These are phyloP conservation scores for Rallus crepitans DNA, from an alignment of 2,797 vertebrate species.

Conservation along the genomic window DNA sequence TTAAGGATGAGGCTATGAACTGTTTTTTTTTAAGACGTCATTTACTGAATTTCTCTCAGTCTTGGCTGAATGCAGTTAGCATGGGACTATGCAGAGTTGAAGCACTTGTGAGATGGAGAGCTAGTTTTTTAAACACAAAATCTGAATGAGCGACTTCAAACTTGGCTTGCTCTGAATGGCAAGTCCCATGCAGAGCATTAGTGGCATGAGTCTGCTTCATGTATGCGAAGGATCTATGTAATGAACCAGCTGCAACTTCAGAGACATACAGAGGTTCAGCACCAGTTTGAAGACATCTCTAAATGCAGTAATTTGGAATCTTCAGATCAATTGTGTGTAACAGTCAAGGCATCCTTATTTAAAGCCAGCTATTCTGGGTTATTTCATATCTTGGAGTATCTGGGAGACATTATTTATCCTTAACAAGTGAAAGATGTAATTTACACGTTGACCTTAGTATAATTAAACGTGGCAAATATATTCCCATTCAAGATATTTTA, in stretches of 20 bases:
- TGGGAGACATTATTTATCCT: background rate
- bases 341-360: background rate
- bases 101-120: background rate
- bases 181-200: background rate
- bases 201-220: background rate
- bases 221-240: background rate
- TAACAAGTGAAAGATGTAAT: background rate
- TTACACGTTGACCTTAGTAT: conserved; percentile 1
- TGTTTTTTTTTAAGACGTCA: background rate
- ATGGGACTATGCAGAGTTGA: background rate
- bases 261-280: background rate
- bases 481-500: background rate
- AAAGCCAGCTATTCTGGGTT: background rate
- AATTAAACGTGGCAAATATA: background rate
- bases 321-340: background rate
- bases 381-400: background rate
- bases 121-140: background rate
- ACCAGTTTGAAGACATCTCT: background rate
- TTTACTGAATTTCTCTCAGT: background rate
- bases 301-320: background rate
- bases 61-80: background rate
- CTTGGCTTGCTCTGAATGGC: background rate
- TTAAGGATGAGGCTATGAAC: background rate
- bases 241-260: background rate
- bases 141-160: background rate